phyloP scores from a whole-genome alignment of 1,140 invertebrate species.

The Trichonephila clavipes region DNA sequence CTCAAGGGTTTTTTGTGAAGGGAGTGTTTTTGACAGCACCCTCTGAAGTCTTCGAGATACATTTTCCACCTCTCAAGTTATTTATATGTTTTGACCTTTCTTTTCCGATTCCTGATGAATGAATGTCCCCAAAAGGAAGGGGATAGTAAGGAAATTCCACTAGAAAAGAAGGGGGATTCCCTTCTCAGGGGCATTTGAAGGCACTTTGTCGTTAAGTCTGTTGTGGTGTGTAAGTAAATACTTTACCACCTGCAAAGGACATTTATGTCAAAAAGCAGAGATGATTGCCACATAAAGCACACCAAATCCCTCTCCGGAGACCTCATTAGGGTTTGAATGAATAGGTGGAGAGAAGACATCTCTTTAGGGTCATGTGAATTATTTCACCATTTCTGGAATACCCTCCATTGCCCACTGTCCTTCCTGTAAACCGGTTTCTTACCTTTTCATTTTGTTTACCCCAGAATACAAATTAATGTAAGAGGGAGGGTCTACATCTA shows the following conservation, averaged over 20 bases:
- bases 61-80: neutral
- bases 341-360: neutral
- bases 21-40: too few relatives aligned
- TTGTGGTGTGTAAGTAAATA: neutral
- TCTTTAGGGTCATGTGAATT: neutral
- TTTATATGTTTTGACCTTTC: neutral
- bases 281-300: neutral
- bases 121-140: neutral
- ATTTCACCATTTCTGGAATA: neutral
- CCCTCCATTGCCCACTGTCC: neutral
- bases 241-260: conserved; percentile 5
- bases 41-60: neutral
- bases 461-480: too few relatives aligned
- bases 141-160: neutral
- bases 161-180: neutral
- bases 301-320: neutral
- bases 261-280: neutral
- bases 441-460: neutral
- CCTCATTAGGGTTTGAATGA: neutral
- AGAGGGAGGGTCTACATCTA: too few relatives aligned
- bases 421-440: neutral
- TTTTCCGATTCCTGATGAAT: neutral
- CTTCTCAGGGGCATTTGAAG: neutral
- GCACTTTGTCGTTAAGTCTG: neutral
- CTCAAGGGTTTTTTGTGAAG: too few relatives aligned